Percentiles rank a stretch among this genome's conserved stretches.
Evolutionary conservation across 2,113 vertebrate genomes (phyloP).

Genomic region (Aphyosemion australe): DNA sequence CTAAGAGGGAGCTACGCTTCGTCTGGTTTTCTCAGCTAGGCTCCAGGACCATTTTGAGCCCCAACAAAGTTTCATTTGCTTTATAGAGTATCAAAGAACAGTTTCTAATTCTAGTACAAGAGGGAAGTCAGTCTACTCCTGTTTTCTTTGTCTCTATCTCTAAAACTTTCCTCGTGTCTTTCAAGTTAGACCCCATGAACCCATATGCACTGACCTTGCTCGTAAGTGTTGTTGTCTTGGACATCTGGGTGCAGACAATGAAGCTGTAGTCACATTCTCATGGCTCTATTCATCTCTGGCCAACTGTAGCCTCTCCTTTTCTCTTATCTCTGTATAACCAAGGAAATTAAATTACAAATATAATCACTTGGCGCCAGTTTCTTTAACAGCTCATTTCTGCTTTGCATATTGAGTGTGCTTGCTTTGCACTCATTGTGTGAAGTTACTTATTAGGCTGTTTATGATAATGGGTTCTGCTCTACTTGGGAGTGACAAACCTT

Average conservation of each 20-base stretch:
- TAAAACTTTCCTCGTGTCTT: conserved; percentile 22
- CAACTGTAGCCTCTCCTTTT: conserved; percentile 58
- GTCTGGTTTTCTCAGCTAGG: too few species aligned
- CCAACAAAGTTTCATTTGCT: too few species aligned
- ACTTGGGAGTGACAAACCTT: conserved; percentile 61
- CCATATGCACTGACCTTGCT: conserved; percentile 30
- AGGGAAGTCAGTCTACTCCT: too few species aligned
- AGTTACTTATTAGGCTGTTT: conserved; percentile 76
- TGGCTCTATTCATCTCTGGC: conserved; percentile 64
- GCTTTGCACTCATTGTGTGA: conserved; percentile 62
- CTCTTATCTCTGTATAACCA: conserved; percentile 78
- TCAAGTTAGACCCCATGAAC: conserved; percentile 15
- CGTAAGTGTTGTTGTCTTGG: conserved; percentile 48
- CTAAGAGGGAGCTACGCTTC: too few species aligned
- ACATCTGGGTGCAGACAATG: conserved; percentile 71
- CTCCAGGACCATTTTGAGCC: too few species aligned
- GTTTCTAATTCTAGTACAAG: too few species aligned
- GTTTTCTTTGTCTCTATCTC: not conserved
- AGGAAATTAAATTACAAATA: conserved; percentile 84
- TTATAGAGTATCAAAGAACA: too few species aligned
- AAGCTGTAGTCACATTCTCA: conserved; percentile 61
- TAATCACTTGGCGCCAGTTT: conserved; percentile 76
- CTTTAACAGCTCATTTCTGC: conserved; percentile 69
- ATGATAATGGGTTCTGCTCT: conserved; percentile 71
- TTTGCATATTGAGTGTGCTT: conserved; percentile 81